These are phyloP conservation scores for Zaprionus ghesquierei DNA, from an alignment of 1,140 invertebrate genomes.

Conservation along the genomic window DNA sequence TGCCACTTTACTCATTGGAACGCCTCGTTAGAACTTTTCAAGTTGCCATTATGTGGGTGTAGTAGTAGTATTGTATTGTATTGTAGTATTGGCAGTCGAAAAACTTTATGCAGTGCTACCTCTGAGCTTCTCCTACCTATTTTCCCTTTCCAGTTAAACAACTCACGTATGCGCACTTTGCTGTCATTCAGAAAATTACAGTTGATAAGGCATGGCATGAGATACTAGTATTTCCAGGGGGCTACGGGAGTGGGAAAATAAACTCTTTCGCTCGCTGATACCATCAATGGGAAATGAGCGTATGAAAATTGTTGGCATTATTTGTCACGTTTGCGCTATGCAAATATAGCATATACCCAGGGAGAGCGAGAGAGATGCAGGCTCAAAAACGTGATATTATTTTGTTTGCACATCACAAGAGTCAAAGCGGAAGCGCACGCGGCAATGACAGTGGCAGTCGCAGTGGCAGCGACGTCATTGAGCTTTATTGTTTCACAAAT, in stretches of 20 bases:
- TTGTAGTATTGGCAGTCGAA: slow-evolving; percentile 1
- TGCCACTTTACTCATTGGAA: slow-evolving; percentile 68
- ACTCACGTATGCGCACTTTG: slow-evolving; percentile 18
- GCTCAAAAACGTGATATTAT: slow-evolving; percentile 73
- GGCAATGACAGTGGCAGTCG: too few species aligned
- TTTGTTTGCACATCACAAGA: slow-evolving; percentile 55
- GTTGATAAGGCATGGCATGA: neutral
- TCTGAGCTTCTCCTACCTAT: neutral
- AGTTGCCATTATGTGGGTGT: slow-evolving; percentile 60
- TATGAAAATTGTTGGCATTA: slow-evolving; percentile 56
- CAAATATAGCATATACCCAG: slow-evolving; percentile 54
- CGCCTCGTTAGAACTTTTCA: slow-evolving; percentile 57
- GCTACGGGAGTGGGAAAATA: too few species aligned
- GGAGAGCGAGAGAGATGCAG: slow-evolving; percentile 22
- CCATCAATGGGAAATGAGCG: slow-evolving; percentile 27
- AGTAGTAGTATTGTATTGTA: too few species aligned
- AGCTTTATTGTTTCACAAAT: slow-evolving; percentile 78
- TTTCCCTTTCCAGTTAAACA: neutral
- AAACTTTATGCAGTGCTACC: slow-evolving; percentile 23
- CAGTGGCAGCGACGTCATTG: slow-evolving; percentile 60
- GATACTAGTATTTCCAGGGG: neutral
- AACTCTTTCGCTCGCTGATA: slow-evolving; percentile 47
- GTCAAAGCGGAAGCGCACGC: slow-evolving; percentile 50
- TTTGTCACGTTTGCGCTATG: slow-evolving; percentile 68
- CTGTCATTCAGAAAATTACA: slow-evolving; percentile 8